Evolutionary conservation across 2,888 invertebrate genomes (phyloP).

Genomic region (Adela reaumurella): DNA sequence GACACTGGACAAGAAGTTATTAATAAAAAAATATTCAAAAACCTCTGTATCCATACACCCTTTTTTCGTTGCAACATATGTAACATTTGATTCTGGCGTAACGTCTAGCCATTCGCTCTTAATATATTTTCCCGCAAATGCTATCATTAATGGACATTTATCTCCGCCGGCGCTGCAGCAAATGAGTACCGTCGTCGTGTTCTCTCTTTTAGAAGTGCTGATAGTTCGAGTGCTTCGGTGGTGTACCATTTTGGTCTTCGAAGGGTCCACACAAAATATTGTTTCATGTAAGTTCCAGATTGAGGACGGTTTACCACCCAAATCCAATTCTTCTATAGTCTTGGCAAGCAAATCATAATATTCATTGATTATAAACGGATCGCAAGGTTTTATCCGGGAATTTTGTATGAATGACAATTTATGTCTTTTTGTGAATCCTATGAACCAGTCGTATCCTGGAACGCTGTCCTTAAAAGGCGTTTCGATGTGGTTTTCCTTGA

Average conservation of each 20-base stretch:
- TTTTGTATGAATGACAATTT: constrained; percentile 16
- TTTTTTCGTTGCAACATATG: no score
- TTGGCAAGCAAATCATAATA: constrained; percentile 1
- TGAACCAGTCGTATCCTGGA: constrained; percentile 17
- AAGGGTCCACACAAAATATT: neutral
- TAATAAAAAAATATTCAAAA: no score
- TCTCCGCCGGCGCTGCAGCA: neutral
- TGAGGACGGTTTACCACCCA: neutral
- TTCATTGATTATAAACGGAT: constrained; percentile 14
- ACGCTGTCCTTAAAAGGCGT: constrained; percentile 17
- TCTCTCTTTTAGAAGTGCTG: neutral
- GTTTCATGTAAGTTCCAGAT: neutral
- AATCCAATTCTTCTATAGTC: neutral
- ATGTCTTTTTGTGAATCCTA: constrained; percentile 13
- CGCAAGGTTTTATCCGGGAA: constrained; percentile 13
- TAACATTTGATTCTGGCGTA: no score
- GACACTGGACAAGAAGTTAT: no score
- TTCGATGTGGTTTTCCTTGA: constrained; percentile 13
- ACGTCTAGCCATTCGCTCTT: no score
- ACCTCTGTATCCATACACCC: no score
- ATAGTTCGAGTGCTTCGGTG: neutral
- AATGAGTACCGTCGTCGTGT: neutral
- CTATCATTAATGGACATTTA: neutral
- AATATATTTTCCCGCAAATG: no score
- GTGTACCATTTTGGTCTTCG: neutral